phyloP scores from a whole-genome alignment of 2,888 invertebrate species.

The Acleris cristana region DNA sequence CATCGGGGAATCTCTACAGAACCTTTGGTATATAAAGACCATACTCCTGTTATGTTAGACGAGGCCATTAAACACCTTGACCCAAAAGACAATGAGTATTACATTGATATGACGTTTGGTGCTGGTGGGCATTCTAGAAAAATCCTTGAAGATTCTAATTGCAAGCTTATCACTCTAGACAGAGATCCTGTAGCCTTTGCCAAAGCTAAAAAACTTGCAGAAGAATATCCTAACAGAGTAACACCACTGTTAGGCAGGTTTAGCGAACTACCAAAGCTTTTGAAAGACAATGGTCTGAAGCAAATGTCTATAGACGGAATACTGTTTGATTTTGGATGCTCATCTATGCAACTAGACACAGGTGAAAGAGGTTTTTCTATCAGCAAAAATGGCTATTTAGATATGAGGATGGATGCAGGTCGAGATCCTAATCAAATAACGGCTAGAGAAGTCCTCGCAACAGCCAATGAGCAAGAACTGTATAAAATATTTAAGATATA shows the following conservation, averaged over 20 bases:
- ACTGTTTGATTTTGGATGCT: constrained; percentile 96
- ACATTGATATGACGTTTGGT: constrained; percentile 98
- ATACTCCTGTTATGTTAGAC: constrained; percentile 90
- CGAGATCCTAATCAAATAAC: constrained; percentile 88
- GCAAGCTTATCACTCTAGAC: constrained; percentile 92
- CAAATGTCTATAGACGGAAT: constrained; percentile 92
- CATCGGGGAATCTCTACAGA: constrained; percentile 54
- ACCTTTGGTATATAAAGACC: constrained; percentile 69
- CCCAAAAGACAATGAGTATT: constrained; percentile 84
- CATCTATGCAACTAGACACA: constrained; percentile 96
- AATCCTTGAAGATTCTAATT: constrained; percentile 87
- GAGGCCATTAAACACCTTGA: constrained; percentile 88
- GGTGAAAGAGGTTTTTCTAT: constrained; percentile 93
- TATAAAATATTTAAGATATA: constrained; percentile 94
- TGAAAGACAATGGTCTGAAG: constrained; percentile 83
- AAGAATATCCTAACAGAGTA: constrained; percentile 87
- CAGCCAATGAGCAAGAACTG: constrained; percentile 90
- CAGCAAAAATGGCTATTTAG: constrained; percentile 92
- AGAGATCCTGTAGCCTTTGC: constrained; percentile 92
- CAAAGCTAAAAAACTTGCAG: constrained; percentile 86
- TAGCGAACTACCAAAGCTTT: constrained; percentile 90
- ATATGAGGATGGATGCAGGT: constrained; percentile 97
- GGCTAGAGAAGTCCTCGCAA: constrained; percentile 93
- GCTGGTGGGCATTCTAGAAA: constrained; percentile 94
- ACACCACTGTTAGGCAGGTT: constrained; percentile 93